Evolutionary conservation across 1,140 invertebrate species (phyloP).

Genomic region (Drosophila micromelanica): DNA sequence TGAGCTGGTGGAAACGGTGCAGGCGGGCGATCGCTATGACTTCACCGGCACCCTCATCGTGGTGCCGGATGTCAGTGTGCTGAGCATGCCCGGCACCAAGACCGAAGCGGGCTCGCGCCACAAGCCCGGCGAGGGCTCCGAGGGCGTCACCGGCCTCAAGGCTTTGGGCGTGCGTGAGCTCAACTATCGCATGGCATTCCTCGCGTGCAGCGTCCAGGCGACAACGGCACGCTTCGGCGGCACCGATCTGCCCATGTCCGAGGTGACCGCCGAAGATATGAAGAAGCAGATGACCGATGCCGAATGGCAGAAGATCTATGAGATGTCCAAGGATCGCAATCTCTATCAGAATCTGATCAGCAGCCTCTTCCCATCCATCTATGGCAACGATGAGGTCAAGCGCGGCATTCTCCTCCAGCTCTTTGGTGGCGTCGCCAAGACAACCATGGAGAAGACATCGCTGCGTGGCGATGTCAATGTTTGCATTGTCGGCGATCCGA

Average conservation of each 20-base stretch:
- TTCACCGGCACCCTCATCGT: slow-evolving; percentile 99
- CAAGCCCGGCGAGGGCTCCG: slow-evolving; percentile 90
- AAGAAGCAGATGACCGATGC: slow-evolving; percentile 97
- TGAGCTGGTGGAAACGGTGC: slow-evolving; percentile 84
- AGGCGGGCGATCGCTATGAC: slow-evolving; percentile 95
- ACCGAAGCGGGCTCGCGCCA: slow-evolving; percentile 92
- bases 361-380: slow-evolving; percentile 98
- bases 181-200: slow-evolving; percentile 97
- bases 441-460: slow-evolving; percentile 93
- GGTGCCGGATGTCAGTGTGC: slow-evolving; percentile 96
- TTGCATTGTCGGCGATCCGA: slow-evolving; percentile 99
- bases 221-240: slow-evolving; percentile 94
- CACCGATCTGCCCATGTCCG: slow-evolving; percentile 90
- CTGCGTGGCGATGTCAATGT: slow-evolving; percentile 99
- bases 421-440: slow-evolving; percentile 98
- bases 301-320: slow-evolving; percentile 98
- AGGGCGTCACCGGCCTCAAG: slow-evolving; percentile 96
- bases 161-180: slow-evolving; percentile 97
- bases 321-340: slow-evolving; percentile 98
- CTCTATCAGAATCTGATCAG: slow-evolving; percentile 96
- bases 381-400: slow-evolving; percentile 99
- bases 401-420: slow-evolving; percentile 97
- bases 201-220: slow-evolving; percentile 95
- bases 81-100: slow-evolving; percentile 94
- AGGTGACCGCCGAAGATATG: slow-evolving; percentile 95